A percentile compares a stretch with the other conserved stretches of the same genome.
phyloP scores from a whole-genome alignment of 2,888 invertebrate genomes.

The Philhelius pedissequus region DNA sequence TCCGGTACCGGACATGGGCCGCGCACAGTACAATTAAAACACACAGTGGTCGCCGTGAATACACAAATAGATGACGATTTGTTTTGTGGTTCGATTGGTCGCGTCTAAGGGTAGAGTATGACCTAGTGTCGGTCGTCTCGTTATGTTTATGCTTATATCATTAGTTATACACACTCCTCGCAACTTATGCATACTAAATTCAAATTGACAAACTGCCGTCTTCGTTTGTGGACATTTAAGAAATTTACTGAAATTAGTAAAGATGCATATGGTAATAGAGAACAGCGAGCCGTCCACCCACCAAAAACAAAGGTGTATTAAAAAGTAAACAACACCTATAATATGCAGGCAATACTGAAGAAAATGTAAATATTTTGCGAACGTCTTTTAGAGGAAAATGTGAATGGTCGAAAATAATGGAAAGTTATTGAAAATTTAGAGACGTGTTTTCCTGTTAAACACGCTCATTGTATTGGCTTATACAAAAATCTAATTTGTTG shows the following conservation, averaged over 20 bases:
- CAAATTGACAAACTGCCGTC: constrained; percentile 36
- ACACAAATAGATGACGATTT: constrained; percentile 62
- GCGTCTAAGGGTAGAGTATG: constrained; percentile 66
- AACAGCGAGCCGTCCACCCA: not conserved
- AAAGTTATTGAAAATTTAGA: constrained; percentile 42
- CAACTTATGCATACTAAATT: not conserved
- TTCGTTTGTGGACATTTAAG: not conserved
- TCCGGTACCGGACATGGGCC: constrained; percentile 72
- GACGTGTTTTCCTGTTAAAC: constrained; percentile 47
- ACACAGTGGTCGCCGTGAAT: constrained; percentile 62
- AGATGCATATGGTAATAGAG: not conserved
- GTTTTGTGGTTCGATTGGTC: constrained; percentile 24
- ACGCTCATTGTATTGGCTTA: constrained; percentile 7
- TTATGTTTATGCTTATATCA: constrained; percentile 18
- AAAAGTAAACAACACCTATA: constrained; percentile 32
- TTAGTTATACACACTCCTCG: not conserved
- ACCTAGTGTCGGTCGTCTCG: constrained; percentile 64
- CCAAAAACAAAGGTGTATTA: not conserved
- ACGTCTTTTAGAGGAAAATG: not conserved
- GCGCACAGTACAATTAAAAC: constrained; percentile 68
- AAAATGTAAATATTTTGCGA: constrained; percentile 48
- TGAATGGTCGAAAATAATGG: constrained; percentile 3
- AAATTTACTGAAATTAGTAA: constrained; percentile 28
- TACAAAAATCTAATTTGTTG: constrained; percentile 11
- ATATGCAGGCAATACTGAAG: constrained; percentile 20